Percentiles rank a stretch among this genome's conserved stretches.
phyloP scores from a whole-genome alignment of 2,888 invertebrate genomes.

The Entomobrya multifasciata region DNA sequence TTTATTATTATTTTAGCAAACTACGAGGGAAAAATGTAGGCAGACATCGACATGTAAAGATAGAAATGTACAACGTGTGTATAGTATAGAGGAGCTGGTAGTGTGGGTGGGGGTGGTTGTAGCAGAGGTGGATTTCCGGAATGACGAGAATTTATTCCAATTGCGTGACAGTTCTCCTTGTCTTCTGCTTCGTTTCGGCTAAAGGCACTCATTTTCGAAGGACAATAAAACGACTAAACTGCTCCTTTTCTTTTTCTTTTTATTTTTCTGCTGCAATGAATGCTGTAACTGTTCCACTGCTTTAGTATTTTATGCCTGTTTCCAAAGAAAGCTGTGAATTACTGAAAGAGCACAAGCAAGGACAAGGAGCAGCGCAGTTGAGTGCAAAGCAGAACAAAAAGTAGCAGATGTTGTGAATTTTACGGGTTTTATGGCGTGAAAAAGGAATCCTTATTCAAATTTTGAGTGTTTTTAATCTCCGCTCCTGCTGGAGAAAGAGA shows the following conservation, averaged over 20 bases:
- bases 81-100: not conserved
- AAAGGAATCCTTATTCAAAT: slow-evolving; percentile 27
- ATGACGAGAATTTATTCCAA: slow-evolving; percentile 59
- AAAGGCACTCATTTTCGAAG: slow-evolving; percentile 34
- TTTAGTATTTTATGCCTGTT: not conserved
- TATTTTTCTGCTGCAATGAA: not conserved
- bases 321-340: slow-evolving; percentile 24
- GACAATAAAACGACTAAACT: slow-evolving; percentile 5
- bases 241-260: not conserved
- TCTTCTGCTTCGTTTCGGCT: too few relatives aligned
- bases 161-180: slow-evolving; percentile 59
- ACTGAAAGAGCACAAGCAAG: too few relatives aligned
- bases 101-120: not conserved
- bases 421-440: not conserved
- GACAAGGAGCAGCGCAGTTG: too few relatives aligned
- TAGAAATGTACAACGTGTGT: too few relatives aligned
- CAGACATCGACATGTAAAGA: too few relatives aligned
- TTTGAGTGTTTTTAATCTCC: slow-evolving; percentile 40
- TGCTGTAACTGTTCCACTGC: too few relatives aligned
- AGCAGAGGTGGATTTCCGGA: not conserved
- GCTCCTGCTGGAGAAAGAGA: not conserved
- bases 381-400: too few relatives aligned
- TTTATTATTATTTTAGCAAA: too few relatives aligned
- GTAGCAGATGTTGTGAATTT: slow-evolving; percentile 30
- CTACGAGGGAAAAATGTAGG: too few relatives aligned